Evolutionary conservation across 2,888 invertebrate genomes (phyloP), one percentile per base, ranked within the genome.

Genomic region (Diarsia rubi): DNA sequence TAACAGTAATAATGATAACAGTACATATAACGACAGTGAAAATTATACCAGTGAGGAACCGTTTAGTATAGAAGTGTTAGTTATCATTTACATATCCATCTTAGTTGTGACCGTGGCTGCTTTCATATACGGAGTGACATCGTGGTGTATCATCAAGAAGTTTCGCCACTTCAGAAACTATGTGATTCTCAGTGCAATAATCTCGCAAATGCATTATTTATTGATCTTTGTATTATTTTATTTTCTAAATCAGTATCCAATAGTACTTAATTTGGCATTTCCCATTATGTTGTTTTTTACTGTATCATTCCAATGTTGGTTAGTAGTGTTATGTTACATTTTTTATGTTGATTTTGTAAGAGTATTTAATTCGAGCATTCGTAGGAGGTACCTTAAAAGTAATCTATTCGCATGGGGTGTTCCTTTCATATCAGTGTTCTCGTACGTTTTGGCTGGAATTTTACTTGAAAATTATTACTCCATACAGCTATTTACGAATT

Each of bases 331-430:
- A 9, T 44, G 65, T 31, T 64, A 12, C 19, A 69, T 65, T 14
- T 65, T 68, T 44, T 68, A 68, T 8, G 11, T 45, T n/a, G 66
- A 64, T 31, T 67, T 59, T 14, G 67, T 67, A 4, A 67, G 59
- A 19, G 24, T 67, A 59, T 59, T 67, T 42, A 37, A 14, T 9
- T 8, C 4, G 24, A 37, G 24, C 0, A 24, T 67, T 42, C 67
- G 3, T 49, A 49, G 31, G n/a, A 66, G 31, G n/a, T 66, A 66
- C 6, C 24, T 49, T 31, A 66, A 59, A 16, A 64, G 27, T 27
- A 42, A 44, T 12, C 0, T 69, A 19, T 45, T 69, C 16, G 66
- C 67, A 12, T 69, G 69, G 44, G 69, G 19, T 44, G 8, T 45
- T n/a, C 69, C 69, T 19, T 65, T 45, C 19, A n/a, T 45, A 19